These are phyloP conservation scores for Caerostris darwini DNA, from an alignment of 1,140 invertebrate genomes.

Conservation along the genomic window DNA sequence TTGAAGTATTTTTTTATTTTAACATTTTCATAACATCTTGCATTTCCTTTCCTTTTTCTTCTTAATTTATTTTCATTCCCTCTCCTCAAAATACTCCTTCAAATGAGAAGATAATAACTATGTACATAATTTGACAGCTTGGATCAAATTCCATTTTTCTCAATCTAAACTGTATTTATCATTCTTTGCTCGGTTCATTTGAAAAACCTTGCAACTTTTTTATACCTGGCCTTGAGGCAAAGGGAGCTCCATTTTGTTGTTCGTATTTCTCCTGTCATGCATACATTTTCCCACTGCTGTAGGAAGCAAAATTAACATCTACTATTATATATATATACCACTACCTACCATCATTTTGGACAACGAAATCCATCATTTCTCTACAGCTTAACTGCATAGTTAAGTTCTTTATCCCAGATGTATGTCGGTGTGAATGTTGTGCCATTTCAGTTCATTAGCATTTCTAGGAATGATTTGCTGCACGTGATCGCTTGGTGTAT, in stretches of 20 bases:
- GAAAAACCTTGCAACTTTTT: background rate
- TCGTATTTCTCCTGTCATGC: background rate
- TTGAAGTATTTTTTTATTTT: no score
- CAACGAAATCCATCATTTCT: background rate
- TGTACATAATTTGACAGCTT: no score
- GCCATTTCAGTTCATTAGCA: background rate
- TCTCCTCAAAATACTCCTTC: no score
- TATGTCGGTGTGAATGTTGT: background rate
- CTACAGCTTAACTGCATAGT: background rate
- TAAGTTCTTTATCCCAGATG: background rate
- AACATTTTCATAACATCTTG: no score
- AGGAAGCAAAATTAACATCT: background rate
- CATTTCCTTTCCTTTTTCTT: no score
- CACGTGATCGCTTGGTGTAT: no score
- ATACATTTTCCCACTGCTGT: background rate
- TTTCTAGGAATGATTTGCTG: background rate
- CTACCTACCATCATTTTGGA: background rate
- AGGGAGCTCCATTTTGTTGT: background rate
- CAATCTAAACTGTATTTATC: no score
- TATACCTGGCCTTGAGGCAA: background rate
- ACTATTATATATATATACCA: background rate
- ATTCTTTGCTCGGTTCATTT: background rate
- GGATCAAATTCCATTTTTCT: no score
- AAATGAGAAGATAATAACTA: no score
- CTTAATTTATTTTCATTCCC: no score